Base-by-base conservation (phyloP, 2,888 invertebrate genomes). In the Synanthedon vespiformis region DNA sequence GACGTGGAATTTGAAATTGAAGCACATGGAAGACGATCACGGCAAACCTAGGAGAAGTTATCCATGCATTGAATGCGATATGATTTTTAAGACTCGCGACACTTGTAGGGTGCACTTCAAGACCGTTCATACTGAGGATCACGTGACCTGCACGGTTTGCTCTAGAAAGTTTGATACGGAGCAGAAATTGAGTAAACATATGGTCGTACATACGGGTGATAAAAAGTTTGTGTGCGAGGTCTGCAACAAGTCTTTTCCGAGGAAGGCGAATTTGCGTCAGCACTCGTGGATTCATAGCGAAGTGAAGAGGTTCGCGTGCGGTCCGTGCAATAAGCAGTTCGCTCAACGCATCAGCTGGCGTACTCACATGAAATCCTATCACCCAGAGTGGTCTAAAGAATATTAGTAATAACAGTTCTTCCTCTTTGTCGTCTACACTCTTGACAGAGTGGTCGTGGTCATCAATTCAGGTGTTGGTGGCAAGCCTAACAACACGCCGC, bases 211-310 rank as follows among this genome's bases (percentile, higher is more conserved):
- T 58, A 84, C 86, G 0, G 82, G 80, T 8, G 80, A 80, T 51
- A 87, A 84, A 55, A 69, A 77, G 0, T 88, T 80, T 53, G 64
- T 73, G 12, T 89, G 89, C 56, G 67, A 70, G n/a, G 71, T 82
- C 1, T 89, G 89, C 53, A 61, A 74, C 0, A 89, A 88, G 53
- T 61, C 67, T 1, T 85, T 84, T 57, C 67, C 72, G 1, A 65
- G 80, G 16, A 80, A 79, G 57, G 74, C 74, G n/a, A 76, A 73
- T 1, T 56, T 85, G 22, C 62, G 61, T 1, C 74, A 77, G 54
- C 83, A 84, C 54, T 76, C 77, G 67, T 81, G 82, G 81, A 72
- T 80, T 8, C 83, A 83, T 53, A 81, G 73, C 50, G 79, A 77
- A 2, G 63, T 70, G 0, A 82, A 82, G 52, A 61, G 70, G 47